Evolutionary conservation across 2,113 vertebrate genomes (phyloP), one percentile per base, ranked within the genome.

Genomic region (Spilogale gracilis): DNA sequence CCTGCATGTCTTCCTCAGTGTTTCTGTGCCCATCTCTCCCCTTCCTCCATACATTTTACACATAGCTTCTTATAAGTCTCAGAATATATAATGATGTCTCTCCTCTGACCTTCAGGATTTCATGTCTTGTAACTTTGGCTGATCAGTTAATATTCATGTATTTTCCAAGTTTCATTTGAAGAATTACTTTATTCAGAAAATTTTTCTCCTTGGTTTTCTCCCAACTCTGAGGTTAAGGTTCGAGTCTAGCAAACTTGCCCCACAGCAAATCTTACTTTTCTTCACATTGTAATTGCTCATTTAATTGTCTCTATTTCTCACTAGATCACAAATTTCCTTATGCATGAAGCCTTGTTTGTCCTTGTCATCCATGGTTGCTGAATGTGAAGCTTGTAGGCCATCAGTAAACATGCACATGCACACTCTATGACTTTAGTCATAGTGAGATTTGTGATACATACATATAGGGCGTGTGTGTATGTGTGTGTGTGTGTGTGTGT

Each of bases 41-140:
- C 10, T 23, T 43, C 16, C 8, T 21, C 27, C 1, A 74, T 1
- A 32, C 2, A 23, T 4, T 43, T 6, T 21, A 3, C 0, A 43
- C 54, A 94, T 0, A 45, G 43, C 25, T 94, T 94, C 18, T 63
- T 74, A 6, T 9, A 54, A 54, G 25, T 76, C 25, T 91, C 81
- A 63, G 17, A 78, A 61, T 13, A 11, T 23, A 32, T 6, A 25
- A 27, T 18, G 3, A 78, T 50, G 14, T 87, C 27, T 80, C 12
- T 80, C 43, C 25, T 96, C 48, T 71, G 20, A 63, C 18, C 23
- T 86, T 89, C 27, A 67, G 10, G 4, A 21, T 91, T 85, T 85
- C 13, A 71, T n/a, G 6, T 60, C 45, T 52, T 95, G 11, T 71
- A 25, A 54, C 45, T 38, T 76, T 60, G 18, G 25, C 48, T 81